Evolutionary conservation across 2,888 invertebrate species (phyloP), one percentile per base, ranked within the genome.

Genomic region (Brassicogethes aeneus): DNA sequence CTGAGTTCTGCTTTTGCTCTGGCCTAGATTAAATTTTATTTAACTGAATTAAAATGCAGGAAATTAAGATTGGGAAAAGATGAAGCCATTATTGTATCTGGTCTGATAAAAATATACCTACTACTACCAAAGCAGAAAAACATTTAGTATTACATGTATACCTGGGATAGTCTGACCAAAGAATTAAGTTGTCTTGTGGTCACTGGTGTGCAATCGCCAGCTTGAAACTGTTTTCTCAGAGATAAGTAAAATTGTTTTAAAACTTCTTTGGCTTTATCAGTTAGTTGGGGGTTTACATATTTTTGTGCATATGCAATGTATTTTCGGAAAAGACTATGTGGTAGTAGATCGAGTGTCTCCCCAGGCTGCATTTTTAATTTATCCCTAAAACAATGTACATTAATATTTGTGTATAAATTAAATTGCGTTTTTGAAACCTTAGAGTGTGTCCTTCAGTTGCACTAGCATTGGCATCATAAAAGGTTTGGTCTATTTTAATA

Each of bases 261-360:
- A 1, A 80, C 70, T 44, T 70, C 68, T 2, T 80, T 81, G 2
- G 94, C 93, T 39, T 80, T 82, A 1, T 68, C 62, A 23, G 80
- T 80, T 13, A 95, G 71, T 55, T 76, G 76, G 1, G 95, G 93
- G 50, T 85, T 80, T 0, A 93, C 86, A 66, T 89, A 90, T 64
- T 89, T 82, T 45, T 85, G 79, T 1, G 93, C 89, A 66, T 94
- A 96, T 0, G 86, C 87, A 51, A 96, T 85, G 60, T 93, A 96
- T 70, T 93, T 94, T 45, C 91, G 78, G 2, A 96, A 73, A 35
- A 90, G 66, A 38, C 77, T 75, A 37, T 80, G 73, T 0, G 94
- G 88, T 42, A 96, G 69, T 2, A 79, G 70, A 60, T 91, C 85
- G 17, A 84, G 64, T 0, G 69, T 66, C 58, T 86, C 84, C 2